phyloP scores from a whole-genome alignment of 2,113 vertebrate species.

The Zosterops borbonicus region DNA sequence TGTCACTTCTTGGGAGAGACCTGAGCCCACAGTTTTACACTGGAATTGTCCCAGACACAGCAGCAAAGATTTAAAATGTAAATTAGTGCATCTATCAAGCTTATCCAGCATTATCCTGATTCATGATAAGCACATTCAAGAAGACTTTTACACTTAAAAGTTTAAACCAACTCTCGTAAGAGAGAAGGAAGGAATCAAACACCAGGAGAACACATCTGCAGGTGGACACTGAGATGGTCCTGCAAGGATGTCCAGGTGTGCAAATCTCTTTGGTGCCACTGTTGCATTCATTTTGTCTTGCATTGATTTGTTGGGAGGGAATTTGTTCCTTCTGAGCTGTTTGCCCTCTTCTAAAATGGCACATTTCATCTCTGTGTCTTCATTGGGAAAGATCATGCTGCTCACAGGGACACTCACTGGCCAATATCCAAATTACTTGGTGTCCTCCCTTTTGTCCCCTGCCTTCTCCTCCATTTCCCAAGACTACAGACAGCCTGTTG shows the following conservation, averaged over 20 bases:
- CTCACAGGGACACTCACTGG: not conserved
- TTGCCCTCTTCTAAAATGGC: not conserved
- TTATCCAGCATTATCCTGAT: not conserved
- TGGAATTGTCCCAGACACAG: not conserved
- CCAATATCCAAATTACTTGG: not conserved
- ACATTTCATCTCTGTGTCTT: not conserved
- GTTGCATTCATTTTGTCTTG: not conserved
- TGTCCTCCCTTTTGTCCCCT: not conserved
- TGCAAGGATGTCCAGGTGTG: not conserved
- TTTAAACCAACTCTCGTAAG: not conserved
- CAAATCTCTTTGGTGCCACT: not conserved
- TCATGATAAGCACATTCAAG: not conserved
- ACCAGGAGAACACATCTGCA: not conserved
- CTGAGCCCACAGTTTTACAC: not conserved
- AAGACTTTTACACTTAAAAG: not conserved
- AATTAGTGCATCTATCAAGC: not conserved
- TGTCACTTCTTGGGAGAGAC: not conserved
- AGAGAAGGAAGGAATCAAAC: not conserved
- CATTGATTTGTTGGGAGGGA: not conserved
- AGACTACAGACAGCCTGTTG: not conserved
- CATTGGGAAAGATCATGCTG: not conserved
- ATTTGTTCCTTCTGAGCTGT: not conserved
- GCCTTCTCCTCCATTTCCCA: not conserved
- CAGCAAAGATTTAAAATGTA: not conserved
- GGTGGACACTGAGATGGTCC: not conserved